Evolutionary conservation across 2,113 vertebrate species (phyloP).

Genomic region (Varanus komodoensis): DNA sequence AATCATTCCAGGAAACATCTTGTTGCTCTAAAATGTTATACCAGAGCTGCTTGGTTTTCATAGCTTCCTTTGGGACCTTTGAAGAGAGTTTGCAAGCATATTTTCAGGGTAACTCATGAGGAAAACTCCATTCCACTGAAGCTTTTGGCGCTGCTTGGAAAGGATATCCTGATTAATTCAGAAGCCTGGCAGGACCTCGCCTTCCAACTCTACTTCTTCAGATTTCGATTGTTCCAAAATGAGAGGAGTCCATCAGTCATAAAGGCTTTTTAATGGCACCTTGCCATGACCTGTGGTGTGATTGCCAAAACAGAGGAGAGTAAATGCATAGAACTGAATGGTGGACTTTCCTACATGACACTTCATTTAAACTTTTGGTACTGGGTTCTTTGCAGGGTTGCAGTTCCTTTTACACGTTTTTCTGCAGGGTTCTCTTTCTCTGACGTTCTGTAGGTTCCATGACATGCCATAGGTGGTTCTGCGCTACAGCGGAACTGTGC

Average conservation of each 20-base stretch:
- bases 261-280: neutral
- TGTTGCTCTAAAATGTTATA: neutral
- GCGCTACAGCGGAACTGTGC: too few species aligned
- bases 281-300: neutral
- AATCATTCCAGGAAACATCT: constrained; percentile 4
- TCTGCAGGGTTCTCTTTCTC: too few species aligned
- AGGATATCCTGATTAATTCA: neutral
- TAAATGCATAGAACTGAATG: neutral
- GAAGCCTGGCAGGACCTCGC: neutral
- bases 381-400: too few species aligned
- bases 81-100: constrained; percentile 26
- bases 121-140: neutral
- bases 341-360: neutral
- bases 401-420: too few species aligned
- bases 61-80: neutral
- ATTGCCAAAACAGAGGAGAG: neutral
- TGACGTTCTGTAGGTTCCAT: too few species aligned
- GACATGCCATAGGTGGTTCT: too few species aligned
- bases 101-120: constrained; percentile 36
- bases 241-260: neutral
- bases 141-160: neutral
- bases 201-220: neutral
- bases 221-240: neutral
- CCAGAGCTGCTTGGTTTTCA: constrained; percentile 1
- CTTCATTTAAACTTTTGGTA: too few species aligned